Base-by-base conservation (phyloP, 2,113 vertebrate species). In the Forbesichthys agassizii region DNA sequence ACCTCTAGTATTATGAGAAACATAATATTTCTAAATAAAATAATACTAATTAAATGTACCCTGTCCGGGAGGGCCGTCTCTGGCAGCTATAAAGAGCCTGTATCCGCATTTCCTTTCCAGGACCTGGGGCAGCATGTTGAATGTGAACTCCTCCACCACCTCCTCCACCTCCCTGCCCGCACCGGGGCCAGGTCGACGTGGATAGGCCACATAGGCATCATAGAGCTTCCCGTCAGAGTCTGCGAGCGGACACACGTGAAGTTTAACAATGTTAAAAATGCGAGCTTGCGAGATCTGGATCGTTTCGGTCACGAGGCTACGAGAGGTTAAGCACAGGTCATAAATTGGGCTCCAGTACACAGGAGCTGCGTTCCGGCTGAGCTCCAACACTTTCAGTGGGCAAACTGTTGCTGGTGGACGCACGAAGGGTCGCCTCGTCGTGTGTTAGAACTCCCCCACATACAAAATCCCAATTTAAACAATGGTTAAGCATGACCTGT, bases 181-280 rank as follows among this genome's bases (percentile, higher is more conserved):
- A 1, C 27, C 49, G 9, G 9, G 49, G 3, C 49, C 49, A 12
- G 10, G 49, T 46, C 14, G 82, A 74, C 88, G 93, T 1, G 96
- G 94, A 79, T 95, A 96, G 0, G 94, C 88, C 65, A 99, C 89
- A 1, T 97, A 99, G 4, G 97, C 97, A 73, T 99, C 97, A 36
- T 96, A 98, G 51, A 85, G 68, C 80, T 96, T 99, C 58, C 93
- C 95, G 86, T 98, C 96, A 60, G 86, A 88, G 88, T 89, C 96
- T 98, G 76, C 69, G 71, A 9, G 51, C 4, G 12, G 14, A n/a
- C 10, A 20, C 12, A 64, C 6, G n/a, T 14, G 1, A 6, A 33
- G 14, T 48, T 42, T 6, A n/a, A 20, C 20, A 18, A 27, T 1
- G 33, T 11, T 2, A 9, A 60, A 66, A 20, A 20, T 20, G 1